These are phyloP conservation scores for Ips nitidus DNA, from an alignment of 1,140 invertebrate species.

Conservation along the genomic window DNA sequence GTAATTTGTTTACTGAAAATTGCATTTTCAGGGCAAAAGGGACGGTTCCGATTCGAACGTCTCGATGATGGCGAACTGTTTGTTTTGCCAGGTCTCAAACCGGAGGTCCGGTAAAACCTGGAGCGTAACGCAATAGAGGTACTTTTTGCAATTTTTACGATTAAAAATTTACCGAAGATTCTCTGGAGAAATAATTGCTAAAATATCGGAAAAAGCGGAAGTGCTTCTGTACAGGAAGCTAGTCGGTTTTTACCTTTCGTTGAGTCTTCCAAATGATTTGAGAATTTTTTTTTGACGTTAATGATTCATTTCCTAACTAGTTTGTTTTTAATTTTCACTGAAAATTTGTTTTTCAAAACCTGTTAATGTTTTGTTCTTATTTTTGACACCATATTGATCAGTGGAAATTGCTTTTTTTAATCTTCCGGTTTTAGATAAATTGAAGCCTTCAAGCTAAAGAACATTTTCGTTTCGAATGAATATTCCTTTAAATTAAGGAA, in stretches of 20 bases:
- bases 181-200: slow-evolving; percentile 22
- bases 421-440: too few species aligned
- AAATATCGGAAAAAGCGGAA: slow-evolving; percentile 26
- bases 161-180: slow-evolving; percentile 6
- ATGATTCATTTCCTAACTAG: background rate
- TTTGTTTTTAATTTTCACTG: too few species aligned
- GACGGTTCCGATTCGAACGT: background rate
- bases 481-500: too few species aligned
- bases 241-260: slow-evolving; percentile 1
- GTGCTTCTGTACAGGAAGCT: slow-evolving; percentile 6
- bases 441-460: too few species aligned
- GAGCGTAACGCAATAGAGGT: too few species aligned
- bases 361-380: too few species aligned
- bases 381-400: too few species aligned
- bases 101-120: too few species aligned
- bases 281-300: background rate
- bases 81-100: too few species aligned
- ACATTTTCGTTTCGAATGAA: too few species aligned
- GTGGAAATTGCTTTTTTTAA: too few species aligned
- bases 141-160: background rate
- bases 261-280: background rate
- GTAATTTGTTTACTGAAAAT: slow-evolving; percentile 17
- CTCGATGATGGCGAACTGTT: background rate
- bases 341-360: too few species aligned
- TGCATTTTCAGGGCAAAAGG: slow-evolving; percentile 7